Base-by-base conservation (phyloP, 2,888 invertebrate species). In the Cerceris ruficornis region DNA sequence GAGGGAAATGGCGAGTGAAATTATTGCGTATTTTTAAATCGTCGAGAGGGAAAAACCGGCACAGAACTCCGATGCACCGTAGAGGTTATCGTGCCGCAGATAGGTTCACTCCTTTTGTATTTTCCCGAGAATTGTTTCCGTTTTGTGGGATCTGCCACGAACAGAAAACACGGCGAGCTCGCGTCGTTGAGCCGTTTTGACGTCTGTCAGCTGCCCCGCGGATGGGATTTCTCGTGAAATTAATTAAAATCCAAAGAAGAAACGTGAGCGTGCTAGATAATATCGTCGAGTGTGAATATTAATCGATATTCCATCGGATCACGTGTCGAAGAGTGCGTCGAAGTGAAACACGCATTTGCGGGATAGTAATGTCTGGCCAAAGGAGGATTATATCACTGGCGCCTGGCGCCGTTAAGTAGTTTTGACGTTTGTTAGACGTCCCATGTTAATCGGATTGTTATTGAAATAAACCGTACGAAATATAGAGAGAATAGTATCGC, bases 11-110 rank as follows among this genome's bases (percentile, higher is more conserved):
- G 50, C 7, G 50, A n/a, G 1, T 13, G n/a, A 11, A n/a, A 11
- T n/a, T 2, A n/a, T 6, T 6, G n/a, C 9, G n/a, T 50, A 11
- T n/a, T 50, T 50, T 50, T 11, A 50, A 50, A 50, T 11, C 2
- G 50, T n/a, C 50, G 50, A n/a, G 50, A 6, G 13, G n/a, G 42
- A 41, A 55, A 46, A 93, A 93, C 68, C 85, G 66, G 4, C 2
- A 28, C 28, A 4, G 4, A 28, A 41, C 89, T 49, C 13, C n/a
- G 9, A 14, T 28, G 39, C 39, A 28, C 28, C 4, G 46, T 62
- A 13, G 49, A 15, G 59, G 65, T 71, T 79, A 80, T 74, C 68
- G 59, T 14, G 14, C 49, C 49, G 17, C 15, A 39, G 14, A 11
- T 46, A 46, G 14, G 17, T 71, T 77, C 49, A 49, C 57, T 54